These are phyloP conservation scores for Paragorgia papillata DNA, from an alignment of 92 coral and sea anemone genomes.

Conservation along the genomic window DNA sequence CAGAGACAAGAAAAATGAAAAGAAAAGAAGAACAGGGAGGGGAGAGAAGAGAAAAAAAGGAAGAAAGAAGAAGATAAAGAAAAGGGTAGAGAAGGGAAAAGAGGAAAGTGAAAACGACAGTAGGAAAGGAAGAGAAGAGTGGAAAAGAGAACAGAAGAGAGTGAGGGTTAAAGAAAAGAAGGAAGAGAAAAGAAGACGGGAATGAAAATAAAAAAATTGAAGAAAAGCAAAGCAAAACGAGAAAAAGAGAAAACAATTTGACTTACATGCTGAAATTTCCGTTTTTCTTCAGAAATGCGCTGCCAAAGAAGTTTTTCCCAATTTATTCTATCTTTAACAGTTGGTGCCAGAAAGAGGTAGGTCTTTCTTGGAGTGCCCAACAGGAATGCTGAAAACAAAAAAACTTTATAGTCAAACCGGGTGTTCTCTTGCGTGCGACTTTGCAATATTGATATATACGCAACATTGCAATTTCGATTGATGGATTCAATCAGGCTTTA, in stretches of 20 bases:
- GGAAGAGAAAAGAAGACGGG: not conserved
- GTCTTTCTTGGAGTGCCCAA: conserved; percentile 87
- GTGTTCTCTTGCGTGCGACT: too few species aligned
- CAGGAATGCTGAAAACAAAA: conserved; percentile 57
- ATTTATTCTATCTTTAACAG: conserved; percentile 63
- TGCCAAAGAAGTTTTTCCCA: conserved; percentile 79
- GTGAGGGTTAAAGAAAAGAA: not conserved
- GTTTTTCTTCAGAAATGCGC: conserved; percentile 72
- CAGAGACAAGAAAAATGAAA: not conserved
- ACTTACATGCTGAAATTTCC: conserved; percentile 68
- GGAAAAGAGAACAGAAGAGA: not conserved
- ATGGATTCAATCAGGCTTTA: too few species aligned
- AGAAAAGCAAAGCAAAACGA: not conserved
- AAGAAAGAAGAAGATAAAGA: not conserved
- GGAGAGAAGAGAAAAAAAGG: not conserved
- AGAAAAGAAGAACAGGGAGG: not conserved
- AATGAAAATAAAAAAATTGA: not conserved
- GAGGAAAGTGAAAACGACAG: not conserved
- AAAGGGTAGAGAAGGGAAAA: not conserved
- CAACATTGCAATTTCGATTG: too few species aligned
- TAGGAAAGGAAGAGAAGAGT: not conserved
- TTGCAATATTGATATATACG: too few species aligned
- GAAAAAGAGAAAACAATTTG: not conserved
- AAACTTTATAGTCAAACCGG: too few species aligned
- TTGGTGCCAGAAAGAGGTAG: conserved; percentile 88